Conservation (phyloP, 1,140 invertebrate species). For the Akabosia matsudoensis region DNA sequence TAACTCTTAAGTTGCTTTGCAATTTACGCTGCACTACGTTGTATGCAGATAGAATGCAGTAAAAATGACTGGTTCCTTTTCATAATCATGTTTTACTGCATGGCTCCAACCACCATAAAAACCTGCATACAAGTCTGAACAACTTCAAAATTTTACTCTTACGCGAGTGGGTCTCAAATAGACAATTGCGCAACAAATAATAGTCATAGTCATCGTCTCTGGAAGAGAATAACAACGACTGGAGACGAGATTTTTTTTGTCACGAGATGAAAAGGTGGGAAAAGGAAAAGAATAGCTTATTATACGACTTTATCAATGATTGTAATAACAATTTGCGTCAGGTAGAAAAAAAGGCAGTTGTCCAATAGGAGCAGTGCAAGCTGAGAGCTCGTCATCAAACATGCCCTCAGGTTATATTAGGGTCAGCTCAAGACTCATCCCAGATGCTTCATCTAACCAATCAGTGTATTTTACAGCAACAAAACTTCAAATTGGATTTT, state of each 20-base stretch:
- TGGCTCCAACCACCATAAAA: no score
- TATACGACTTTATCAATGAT: not conserved
- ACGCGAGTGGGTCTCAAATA: no score
- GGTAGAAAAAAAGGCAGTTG: not conserved
- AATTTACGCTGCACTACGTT: not conserved
- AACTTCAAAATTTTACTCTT: no score
- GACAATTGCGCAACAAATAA: no score
- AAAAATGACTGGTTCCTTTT: no score
- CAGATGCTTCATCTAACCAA: not conserved
- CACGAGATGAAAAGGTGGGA: not conserved
- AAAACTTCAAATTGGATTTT: not conserved
- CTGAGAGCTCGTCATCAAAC: not conserved
- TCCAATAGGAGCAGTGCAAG: slow-evolving; percentile 1
- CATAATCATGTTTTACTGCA: no score
- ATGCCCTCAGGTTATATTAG: slow-evolving; percentile 16
- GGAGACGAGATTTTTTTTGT: not conserved
- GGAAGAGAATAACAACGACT: not conserved
- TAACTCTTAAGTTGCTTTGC: not conserved
- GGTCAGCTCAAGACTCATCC: slow-evolving; percentile 21
- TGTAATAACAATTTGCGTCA: slow-evolving; percentile 1
- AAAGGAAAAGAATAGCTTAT: not conserved
- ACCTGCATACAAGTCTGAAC: no score
- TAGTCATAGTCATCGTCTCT: no score
- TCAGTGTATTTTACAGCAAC: not conserved
- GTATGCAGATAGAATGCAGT: not conserved